Conservation (phyloP, 2,888 invertebrate genomes). For the Ichneumon xanthorius region DNA sequence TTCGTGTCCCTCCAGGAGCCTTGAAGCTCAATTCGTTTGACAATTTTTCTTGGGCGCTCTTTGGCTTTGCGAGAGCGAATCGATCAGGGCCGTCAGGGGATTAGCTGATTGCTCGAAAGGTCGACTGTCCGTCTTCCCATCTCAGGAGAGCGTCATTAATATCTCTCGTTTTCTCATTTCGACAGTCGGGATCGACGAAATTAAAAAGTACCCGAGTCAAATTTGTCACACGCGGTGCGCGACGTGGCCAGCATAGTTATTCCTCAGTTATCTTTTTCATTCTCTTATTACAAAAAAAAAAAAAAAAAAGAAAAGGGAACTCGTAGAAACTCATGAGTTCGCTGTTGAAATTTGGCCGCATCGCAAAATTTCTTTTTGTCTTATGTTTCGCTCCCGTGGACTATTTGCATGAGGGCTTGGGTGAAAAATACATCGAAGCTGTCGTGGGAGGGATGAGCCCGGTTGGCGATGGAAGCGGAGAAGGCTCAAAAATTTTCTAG, state of each 20-base stretch:
- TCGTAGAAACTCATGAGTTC: not conserved
- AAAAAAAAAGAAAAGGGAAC: not conserved
- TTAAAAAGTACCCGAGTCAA: slow-evolving; percentile 43
- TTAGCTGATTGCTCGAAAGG: slow-evolving; percentile 23
- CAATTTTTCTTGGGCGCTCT: slow-evolving; percentile 46
- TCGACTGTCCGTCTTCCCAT: slow-evolving; percentile 21
- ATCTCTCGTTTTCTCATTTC: slow-evolving; percentile 25
- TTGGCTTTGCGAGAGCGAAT: slow-evolving; percentile 21
- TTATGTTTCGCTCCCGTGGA: not conserved
- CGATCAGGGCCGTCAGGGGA: slow-evolving; percentile 31
- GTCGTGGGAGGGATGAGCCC: slow-evolving; percentile 40
- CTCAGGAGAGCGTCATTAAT: slow-evolving; percentile 26
- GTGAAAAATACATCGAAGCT: slow-evolving; percentile 31
- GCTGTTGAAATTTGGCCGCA: not conserved
- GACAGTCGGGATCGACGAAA: slow-evolving; percentile 22
- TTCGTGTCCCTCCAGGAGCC: slow-evolving; percentile 1
- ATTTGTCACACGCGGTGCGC: slow-evolving; percentile 26
- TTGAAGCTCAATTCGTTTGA: not conserved
- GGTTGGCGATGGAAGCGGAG: slow-evolving; percentile 23
- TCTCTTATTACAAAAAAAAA: not conserved
- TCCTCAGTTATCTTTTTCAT: not conserved
- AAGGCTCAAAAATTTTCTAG: slow-evolving; percentile 59
- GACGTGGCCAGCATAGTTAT: not conserved
- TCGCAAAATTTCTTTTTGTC: not conserved
- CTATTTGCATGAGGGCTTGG: slow-evolving; percentile 1